phyloP scores from a whole-genome alignment of 2,113 vertebrate genomes.

The Verasper variegatus region DNA sequence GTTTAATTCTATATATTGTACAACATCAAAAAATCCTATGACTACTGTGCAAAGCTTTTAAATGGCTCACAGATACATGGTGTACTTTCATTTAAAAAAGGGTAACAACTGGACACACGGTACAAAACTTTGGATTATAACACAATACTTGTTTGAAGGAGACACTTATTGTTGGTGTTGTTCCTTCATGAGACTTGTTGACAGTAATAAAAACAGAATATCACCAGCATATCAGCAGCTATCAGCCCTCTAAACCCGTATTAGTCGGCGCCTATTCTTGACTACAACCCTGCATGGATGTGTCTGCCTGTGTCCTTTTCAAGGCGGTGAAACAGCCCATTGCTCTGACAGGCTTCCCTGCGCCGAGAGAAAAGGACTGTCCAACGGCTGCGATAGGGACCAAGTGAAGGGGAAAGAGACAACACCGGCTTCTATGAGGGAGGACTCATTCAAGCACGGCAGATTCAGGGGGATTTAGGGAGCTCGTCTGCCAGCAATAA shows the following conservation, averaged over 20 bases:
- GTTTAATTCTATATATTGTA: not conserved
- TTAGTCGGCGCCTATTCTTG: constrained; percentile 11
- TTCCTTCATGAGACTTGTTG: constrained; percentile 14
- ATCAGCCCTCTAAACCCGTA: constrained; percentile 1
- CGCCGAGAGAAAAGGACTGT: constrained; percentile 61
- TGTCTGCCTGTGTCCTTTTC: constrained; percentile 47
- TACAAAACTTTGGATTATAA: not conserved
- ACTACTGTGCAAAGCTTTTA: not conserved
- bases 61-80: not conserved
- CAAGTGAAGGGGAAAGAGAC: constrained; percentile 65
- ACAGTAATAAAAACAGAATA: constrained; percentile 12
- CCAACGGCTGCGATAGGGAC: constrained; percentile 49
- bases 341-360: constrained; percentile 66
- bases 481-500: constrained; percentile 95
- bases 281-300: constrained; percentile 23
- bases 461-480: constrained; percentile 93
- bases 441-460: constrained; percentile 88
- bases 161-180: not conserved
- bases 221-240: constrained; percentile 8
- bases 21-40: not conserved
- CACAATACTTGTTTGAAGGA: not conserved
- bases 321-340: constrained; percentile 43
- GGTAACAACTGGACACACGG: not conserved
- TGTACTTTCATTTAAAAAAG: not conserved
- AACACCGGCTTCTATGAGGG: constrained; percentile 64